Evolutionary conservation across 1,140 invertebrate species (phyloP).

Genomic region (Lerema accius): DNA sequence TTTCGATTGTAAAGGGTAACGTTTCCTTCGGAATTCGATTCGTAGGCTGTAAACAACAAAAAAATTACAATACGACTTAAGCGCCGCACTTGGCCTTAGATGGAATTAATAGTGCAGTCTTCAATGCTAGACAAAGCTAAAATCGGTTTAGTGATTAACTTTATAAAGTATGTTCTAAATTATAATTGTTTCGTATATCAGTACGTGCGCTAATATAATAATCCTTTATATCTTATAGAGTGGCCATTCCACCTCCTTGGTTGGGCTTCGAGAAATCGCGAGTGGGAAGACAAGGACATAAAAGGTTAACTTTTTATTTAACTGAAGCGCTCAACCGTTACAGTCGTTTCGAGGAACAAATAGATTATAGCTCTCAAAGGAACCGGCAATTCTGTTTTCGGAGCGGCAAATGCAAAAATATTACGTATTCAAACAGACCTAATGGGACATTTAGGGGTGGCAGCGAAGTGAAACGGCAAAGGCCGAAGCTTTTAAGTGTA

Average conservation of each 20-base stretch:
- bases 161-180: not conserved
- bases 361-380: constrained; percentile 81
- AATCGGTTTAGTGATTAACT: too few relatives aligned
- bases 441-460: constrained; percentile 83
- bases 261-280: constrained; percentile 15
- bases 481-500: constrained; percentile 83
- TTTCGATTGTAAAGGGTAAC: constrained; percentile 38
- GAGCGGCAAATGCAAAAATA: constrained; percentile 81
- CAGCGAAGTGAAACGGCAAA: constrained; percentile 81
- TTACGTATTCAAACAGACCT: constrained; percentile 83
- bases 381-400: constrained; percentile 80
- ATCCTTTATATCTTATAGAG: constrained; percentile 7
- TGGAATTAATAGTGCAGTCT: too few relatives aligned
- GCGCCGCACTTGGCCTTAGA: too few relatives aligned
- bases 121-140: too few relatives aligned
- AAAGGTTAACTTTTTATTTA: constrained; percentile 71
- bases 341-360: constrained; percentile 81
- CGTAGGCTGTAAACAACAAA: constrained; percentile 4
- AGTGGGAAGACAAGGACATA: constrained; percentile 46
- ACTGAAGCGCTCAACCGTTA: constrained; percentile 70
- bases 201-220: constrained; percentile 2
- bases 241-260: constrained; percentile 13
- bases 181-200: not conserved
- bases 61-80: not conserved
- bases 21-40: constrained; percentile 37